These are phyloP conservation scores for Acleris holmiana DNA, from an alignment of 2,888 invertebrate species.

Conservation along the genomic window DNA sequence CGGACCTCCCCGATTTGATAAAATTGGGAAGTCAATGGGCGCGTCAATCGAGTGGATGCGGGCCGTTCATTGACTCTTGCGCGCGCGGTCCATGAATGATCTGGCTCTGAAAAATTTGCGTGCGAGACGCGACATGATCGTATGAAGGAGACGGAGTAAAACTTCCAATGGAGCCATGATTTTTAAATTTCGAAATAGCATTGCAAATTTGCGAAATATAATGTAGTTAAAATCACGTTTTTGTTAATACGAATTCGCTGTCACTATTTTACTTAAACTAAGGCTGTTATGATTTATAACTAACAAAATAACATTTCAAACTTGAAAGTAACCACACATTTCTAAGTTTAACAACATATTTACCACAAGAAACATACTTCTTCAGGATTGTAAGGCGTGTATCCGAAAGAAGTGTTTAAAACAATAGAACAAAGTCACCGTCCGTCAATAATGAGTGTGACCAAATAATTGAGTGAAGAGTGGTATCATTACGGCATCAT, in stretches of 20 bases:
- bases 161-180: too few relatives aligned
- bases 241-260: too few relatives aligned
- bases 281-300: background rate
- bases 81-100: conserved; percentile 35
- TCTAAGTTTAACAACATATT: too few relatives aligned
- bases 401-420: too few relatives aligned
- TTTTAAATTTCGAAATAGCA: too few relatives aligned
- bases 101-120: background rate
- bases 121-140: background rate
- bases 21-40: conserved; percentile 31
- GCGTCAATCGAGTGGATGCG: conserved; percentile 39
- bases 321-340: background rate
- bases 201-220: too few relatives aligned
- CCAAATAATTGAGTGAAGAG: conserved; percentile 69
- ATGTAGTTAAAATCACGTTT: too few relatives aligned
- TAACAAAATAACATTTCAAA: background rate
- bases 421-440: too few relatives aligned
- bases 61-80: conserved; percentile 47
- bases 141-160: background rate
- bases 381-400: too few relatives aligned
- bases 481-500: conserved; percentile 78
- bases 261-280: too few relatives aligned
- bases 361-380: too few relatives aligned
- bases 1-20: conserved; percentile 6
- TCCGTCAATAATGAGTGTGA: conserved; percentile 44